Percentiles rank a stretch among this genome's conserved stretches.
These are phyloP conservation scores for Ochropleura leucogaster DNA, from an alignment of 2,888 invertebrate genomes.

Conservation along the genomic window DNA sequence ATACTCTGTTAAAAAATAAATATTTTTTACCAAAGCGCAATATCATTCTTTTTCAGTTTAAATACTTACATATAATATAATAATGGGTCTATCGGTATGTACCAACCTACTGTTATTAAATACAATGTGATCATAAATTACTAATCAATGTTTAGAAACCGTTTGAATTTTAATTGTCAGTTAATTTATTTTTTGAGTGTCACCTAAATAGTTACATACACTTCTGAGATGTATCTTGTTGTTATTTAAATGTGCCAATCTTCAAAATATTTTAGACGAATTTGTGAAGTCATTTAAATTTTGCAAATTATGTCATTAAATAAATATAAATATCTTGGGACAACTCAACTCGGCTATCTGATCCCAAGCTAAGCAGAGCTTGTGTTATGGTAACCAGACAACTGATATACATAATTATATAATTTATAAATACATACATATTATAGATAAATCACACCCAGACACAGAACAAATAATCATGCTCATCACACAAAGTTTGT, in stretches of 20 bases:
- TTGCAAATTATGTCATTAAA: not conserved
- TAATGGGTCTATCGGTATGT: conserved; percentile 6
- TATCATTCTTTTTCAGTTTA: conserved; percentile 40
- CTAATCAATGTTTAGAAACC: conserved; percentile 11
- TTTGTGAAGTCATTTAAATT: not conserved
- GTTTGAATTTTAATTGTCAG: conserved; percentile 24
- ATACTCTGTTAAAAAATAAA: too few relatives aligned
- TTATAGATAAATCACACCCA: too few relatives aligned
- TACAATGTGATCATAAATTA: conserved; percentile 37
- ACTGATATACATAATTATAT: too few relatives aligned
- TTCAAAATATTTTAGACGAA: not conserved
- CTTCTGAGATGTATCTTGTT: not conserved
- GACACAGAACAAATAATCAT: too few relatives aligned
- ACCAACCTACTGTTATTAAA: not conserved
- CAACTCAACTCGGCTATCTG: too few relatives aligned
- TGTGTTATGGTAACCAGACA: too few relatives aligned
- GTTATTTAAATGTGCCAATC: not conserved
- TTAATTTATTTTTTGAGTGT: not conserved
- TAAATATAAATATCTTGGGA: too few relatives aligned
- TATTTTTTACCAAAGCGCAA: not conserved
- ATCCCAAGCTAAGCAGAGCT: too few relatives aligned
- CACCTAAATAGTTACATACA: too few relatives aligned
- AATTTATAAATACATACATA: too few relatives aligned
- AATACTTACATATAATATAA: not conserved
- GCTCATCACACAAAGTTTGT: too few relatives aligned